Evolutionary conservation across 2,113 vertebrate species (phyloP).

Genomic region (Xyliphius kryptos): DNA sequence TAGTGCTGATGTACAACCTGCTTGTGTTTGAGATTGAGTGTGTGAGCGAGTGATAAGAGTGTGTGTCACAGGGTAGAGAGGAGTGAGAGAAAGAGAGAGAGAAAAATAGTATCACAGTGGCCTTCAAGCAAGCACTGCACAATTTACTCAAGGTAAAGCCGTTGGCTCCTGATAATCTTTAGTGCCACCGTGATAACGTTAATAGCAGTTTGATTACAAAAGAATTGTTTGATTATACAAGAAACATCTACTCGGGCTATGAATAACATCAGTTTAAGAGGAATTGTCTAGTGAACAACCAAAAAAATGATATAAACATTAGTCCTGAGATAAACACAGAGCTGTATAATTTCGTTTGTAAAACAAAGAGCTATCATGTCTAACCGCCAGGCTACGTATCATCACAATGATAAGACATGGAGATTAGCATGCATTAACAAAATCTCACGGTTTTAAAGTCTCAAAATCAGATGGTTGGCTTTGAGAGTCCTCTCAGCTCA

Average conservation of each 20-base stretch:
- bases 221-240: conserved; percentile 23
- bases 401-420: too few relatives aligned
- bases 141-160: conserved; percentile 42
- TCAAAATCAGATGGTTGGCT: conserved; percentile 1
- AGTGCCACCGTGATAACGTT: conserved; percentile 27
- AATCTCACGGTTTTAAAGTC: conserved; percentile 1
- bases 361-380: too few relatives aligned
- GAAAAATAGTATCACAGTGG: conserved; percentile 11
- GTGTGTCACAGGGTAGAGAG: conserved; percentile 17
- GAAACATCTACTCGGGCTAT: conserved; percentile 18
- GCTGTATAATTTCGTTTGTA: too few relatives aligned
- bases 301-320: conserved; percentile 28
- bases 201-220: conserved; percentile 35
- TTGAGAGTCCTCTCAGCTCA: conserved; percentile 36
- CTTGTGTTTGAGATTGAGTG: conserved; percentile 35
- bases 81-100: too few relatives aligned
- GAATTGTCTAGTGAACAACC: conserved; percentile 26
- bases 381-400: too few relatives aligned
- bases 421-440: conserved; percentile 24
- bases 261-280: too few relatives aligned
- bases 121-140: conserved; percentile 25
- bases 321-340: too few relatives aligned
- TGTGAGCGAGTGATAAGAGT: conserved; percentile 33
- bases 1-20: conserved; percentile 34
- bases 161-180: conserved; percentile 40